Evolutionary conservation across 30 jellyfish, hydroid and myxozoan species (phyloP), one percentile per base, ranked within the genome.

Genomic region (Nemopilema nomurai): DNA sequence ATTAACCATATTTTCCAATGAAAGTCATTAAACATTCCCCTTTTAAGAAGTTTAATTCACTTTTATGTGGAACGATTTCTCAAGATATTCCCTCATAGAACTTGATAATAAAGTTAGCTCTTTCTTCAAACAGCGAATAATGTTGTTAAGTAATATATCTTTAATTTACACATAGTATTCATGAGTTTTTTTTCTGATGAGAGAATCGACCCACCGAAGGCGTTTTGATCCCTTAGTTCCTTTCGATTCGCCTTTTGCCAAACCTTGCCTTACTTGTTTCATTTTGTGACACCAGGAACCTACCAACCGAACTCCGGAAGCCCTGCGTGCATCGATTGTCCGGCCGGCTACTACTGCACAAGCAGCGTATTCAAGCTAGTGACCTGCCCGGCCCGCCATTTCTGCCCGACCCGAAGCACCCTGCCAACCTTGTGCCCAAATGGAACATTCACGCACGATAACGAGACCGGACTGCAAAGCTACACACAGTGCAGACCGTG

Each of bases 321-420:
- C 32, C 80, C 96, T 4, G 25, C 71, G 4, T 95, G 99, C 72
- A 41, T 21, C 19, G 73, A 85, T 72, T 95, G 99, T 67, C 99
- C 99, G 9, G 97, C 99, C 6, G 99, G 99, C 26, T 89, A 78
- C 74, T 95, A 89, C 69, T 95, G 99, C 67, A 85, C 91, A 57
- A 95, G 90, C 77, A 90, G 85, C 33, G 97, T 86, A 8, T 76
- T 77, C 76, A 82, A 81, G 70, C 95, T 90, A 0, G 94, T 67
- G 4, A 87, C 78, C 49, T 95, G 99, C 89, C 99, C 99, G 31
- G 87, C 99, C 0, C 41, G 90, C 4, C 87, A 89, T 33, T 95
- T 80, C 84, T 95, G 99, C 76, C 97, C 94, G 21, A 69, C 27
- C 57, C 74, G 88, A 33, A 95, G 97, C 74, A 89, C 89, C 24